These are phyloP conservation scores for Nesidiocoris tenuis DNA, from an alignment of 2,888 invertebrate genomes.

Conservation along the genomic window DNA sequence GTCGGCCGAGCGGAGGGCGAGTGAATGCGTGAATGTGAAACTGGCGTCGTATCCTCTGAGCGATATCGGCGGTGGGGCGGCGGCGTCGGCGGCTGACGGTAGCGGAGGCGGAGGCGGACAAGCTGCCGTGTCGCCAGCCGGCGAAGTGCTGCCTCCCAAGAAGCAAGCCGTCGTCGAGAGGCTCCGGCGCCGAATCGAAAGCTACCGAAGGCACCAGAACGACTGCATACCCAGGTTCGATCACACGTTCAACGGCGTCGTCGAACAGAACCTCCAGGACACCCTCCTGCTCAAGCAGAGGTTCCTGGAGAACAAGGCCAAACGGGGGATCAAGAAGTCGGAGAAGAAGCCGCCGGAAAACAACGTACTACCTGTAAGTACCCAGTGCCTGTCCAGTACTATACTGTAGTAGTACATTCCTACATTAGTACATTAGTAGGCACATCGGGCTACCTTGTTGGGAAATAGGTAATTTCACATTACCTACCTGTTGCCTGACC, in stretches of 20 bases:
- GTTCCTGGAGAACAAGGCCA: slow-evolving; percentile 86
- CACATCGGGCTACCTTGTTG: background rate
- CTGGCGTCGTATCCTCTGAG: slow-evolving; percentile 44
- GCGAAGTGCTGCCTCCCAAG: slow-evolving; percentile 72
- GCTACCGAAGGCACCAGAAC: slow-evolving; percentile 79
- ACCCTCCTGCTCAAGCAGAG: slow-evolving; percentile 84
- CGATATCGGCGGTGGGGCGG: slow-evolving; percentile 26
- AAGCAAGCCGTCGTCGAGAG: slow-evolving; percentile 84
- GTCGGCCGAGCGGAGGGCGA: background rate
- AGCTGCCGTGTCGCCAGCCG: slow-evolving; percentile 56
- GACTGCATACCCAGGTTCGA: slow-evolving; percentile 86
- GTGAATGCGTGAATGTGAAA: slow-evolving; percentile 13
- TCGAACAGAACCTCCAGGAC: slow-evolving; percentile 88
- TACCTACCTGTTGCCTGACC: too few species aligned
- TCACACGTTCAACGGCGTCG: slow-evolving; percentile 80
- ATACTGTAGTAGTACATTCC: background rate
- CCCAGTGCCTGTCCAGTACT: too few species aligned
- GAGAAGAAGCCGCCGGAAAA: slow-evolving; percentile 69
- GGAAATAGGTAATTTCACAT: too few species aligned
- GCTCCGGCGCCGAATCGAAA: slow-evolving; percentile 78
- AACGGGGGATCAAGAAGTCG: slow-evolving; percentile 75
- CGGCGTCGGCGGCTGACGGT: background rate
- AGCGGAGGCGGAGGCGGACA: slow-evolving; percentile 32
- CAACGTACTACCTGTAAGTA: slow-evolving; percentile 41
- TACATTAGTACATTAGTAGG: too few species aligned